A percentile compares a stretch with the other conserved stretches of the same genome.
Conservation (phyloP, 2,797 vertebrate genomes). For the Sarcophilus harrisii region DNA sequence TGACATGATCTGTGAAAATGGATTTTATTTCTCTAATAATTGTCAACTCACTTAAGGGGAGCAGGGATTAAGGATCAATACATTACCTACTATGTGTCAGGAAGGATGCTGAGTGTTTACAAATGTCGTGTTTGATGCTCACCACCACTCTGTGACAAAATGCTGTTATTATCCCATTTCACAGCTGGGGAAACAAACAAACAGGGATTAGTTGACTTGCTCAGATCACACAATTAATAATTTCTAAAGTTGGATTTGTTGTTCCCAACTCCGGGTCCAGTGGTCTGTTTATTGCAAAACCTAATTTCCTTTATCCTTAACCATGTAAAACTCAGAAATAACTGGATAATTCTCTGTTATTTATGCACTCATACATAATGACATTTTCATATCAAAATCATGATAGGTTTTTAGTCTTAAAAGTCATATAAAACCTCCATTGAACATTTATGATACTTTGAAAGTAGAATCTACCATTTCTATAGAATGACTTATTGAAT, state of each 20-base stretch:
- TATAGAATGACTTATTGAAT: neutral
- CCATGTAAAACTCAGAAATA: conserved; percentile 40
- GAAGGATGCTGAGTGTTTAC: neutral
- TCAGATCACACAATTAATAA: neutral
- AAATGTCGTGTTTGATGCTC: neutral
- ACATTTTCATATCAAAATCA: neutral
- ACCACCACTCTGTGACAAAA: neutral
- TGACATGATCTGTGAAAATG: neutral
- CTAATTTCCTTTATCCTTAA: conserved; percentile 1
- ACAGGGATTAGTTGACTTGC: neutral
- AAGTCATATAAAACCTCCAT: conserved; percentile 6
- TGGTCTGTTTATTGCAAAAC: neutral
- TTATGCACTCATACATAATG: neutral
- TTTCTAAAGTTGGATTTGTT: neutral
- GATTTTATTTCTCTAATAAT: neutral
- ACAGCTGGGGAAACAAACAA: neutral
- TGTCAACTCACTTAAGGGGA: neutral
- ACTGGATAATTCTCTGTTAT: conserved; percentile 2
- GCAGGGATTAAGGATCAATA: neutral
- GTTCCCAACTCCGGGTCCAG: neutral
- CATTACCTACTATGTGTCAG: neutral
- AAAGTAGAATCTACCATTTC: neutral
- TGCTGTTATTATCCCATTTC: neutral
- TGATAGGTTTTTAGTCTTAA: neutral
- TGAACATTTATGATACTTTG: neutral